Conservation (phyloP, 2,888 invertebrate species). For the Cepaea hortensis region DNA sequence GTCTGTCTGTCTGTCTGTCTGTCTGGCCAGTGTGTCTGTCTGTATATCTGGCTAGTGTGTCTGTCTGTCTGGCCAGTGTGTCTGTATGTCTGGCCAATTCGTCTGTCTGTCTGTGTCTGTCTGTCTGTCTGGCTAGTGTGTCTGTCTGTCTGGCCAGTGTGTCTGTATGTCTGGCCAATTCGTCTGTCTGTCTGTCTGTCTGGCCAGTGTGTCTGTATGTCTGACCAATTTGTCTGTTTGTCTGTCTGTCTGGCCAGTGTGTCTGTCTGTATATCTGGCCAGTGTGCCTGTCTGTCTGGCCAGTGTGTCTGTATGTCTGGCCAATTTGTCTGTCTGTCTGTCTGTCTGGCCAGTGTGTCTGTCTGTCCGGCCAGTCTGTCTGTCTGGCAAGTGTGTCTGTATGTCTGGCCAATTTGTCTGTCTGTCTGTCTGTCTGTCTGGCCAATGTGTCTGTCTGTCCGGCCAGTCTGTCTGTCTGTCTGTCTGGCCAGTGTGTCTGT, state of each 20-base stretch:
- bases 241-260: too few relatives aligned
- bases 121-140: conserved; percentile 19
- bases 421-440: not conserved
- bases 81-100: not conserved
- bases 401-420: too few relatives aligned
- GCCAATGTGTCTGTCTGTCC: not conserved
- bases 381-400: not conserved
- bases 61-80: not conserved
- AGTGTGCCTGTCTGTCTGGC: too few relatives aligned
- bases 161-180: not conserved
- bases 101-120: conserved; percentile 4
- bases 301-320: too few relatives aligned
- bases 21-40: not conserved
- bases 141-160: conserved; percentile 15
- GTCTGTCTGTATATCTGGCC: too few relatives aligned
- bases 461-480: too few relatives aligned
- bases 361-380: too few relatives aligned
- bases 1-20: not conserved
- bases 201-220: too few relatives aligned
- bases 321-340: too few relatives aligned
- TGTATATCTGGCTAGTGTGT: not conserved
- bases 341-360: too few relatives aligned
- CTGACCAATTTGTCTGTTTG: too few relatives aligned
- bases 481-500: too few relatives aligned
- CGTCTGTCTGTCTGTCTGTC: not conserved